Evolutionary conservation across 1,140 invertebrate genomes (phyloP).

Genomic region (Manduca sexta): DNA sequence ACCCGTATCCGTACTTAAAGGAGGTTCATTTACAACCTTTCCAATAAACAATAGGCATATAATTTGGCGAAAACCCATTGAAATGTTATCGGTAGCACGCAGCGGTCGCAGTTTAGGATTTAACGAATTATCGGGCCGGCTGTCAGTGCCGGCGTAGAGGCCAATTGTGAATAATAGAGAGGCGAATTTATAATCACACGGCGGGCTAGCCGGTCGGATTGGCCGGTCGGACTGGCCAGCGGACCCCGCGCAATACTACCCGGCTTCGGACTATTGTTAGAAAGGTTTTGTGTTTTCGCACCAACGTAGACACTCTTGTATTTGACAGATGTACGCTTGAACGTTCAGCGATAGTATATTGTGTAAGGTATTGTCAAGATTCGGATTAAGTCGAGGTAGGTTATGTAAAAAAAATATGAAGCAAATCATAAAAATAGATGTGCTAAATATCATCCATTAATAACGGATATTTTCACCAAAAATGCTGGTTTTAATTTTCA

Average conservation of each 20-base stretch:
- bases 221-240: background rate
- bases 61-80: conserved; percentile 28
- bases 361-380: too few species aligned
- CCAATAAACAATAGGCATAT: too few species aligned
- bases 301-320: too few species aligned
- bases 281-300: background rate
- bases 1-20: background rate
- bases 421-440: too few species aligned
- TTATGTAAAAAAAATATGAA: too few species aligned
- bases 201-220: conserved; percentile 4
- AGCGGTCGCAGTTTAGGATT: conserved; percentile 48
- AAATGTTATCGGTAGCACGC: conserved; percentile 43
- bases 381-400: too few species aligned
- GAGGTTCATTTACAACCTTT: background rate
- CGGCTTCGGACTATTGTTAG: background rate
- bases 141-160: conserved; percentile 38
- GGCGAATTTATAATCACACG: conserved; percentile 44
- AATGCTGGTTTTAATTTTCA: too few species aligned
- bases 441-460: too few species aligned
- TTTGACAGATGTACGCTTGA: too few species aligned
- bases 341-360: too few species aligned
- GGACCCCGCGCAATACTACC: background rate
- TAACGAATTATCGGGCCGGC: conserved; percentile 49
- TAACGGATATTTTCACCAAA: too few species aligned
- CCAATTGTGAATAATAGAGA: conserved; percentile 58